These are phyloP conservation scores for Drosophila arawakana DNA, from an alignment of 1,140 invertebrate species.

Conservation along the genomic window DNA sequence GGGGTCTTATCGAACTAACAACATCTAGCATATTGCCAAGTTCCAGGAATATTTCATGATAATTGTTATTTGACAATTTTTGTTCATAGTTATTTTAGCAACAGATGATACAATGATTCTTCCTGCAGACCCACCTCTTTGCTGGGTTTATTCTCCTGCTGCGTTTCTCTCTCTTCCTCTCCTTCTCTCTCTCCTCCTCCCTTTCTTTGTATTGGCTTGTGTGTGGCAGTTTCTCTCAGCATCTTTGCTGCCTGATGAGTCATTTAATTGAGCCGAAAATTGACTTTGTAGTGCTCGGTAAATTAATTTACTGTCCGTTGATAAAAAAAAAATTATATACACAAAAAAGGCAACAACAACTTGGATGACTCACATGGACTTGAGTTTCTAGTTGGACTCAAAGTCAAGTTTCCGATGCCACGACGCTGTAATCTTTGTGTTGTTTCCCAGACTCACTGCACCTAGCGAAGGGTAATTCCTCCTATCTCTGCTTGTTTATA, in stretches of 20 bases:
- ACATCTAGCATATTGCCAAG: constrained; percentile 67
- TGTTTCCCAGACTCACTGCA: constrained; percentile 26
- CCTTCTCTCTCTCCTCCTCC: background rate
- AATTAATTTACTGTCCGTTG: constrained; percentile 75
- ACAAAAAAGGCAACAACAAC: constrained; percentile 30
- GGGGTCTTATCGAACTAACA: constrained; percentile 58
- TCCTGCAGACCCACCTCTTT: background rate
- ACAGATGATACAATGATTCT: constrained; percentile 47
- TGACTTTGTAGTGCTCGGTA: constrained; percentile 66
- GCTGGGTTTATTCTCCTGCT: constrained; percentile 11
- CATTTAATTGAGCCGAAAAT: constrained; percentile 80
- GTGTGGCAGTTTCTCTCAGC: constrained; percentile 58
- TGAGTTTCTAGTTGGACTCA: constrained; percentile 14
- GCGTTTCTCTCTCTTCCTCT: background rate
- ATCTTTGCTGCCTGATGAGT: constrained; percentile 63
- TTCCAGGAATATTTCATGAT: constrained; percentile 55
- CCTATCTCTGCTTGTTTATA: constrained; percentile 27
- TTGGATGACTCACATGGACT: constrained; percentile 58
- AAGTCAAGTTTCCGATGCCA: background rate
- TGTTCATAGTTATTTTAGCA: constrained; percentile 55
- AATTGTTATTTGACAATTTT: constrained; percentile 40
- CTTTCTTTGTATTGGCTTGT: constrained; percentile 27
- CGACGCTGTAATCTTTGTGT: constrained; percentile 27
- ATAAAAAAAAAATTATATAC: constrained; percentile 47
- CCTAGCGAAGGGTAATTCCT: constrained; percentile 35